Evolutionary conservation across 2,797 vertebrate genomes (phyloP).

Genomic region (Sebastes dallii): DNA sequence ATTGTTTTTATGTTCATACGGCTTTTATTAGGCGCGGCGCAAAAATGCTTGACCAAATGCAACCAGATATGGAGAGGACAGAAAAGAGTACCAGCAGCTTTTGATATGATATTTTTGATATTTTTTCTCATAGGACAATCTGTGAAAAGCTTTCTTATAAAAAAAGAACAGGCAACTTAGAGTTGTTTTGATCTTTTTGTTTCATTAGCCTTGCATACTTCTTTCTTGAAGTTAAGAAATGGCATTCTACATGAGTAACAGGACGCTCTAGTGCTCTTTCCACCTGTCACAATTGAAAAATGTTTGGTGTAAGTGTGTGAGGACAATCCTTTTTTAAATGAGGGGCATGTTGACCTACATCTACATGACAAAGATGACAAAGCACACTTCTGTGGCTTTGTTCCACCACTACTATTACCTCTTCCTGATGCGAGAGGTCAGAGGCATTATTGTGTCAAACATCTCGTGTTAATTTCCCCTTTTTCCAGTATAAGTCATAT

Average conservation of each 20-base stretch:
- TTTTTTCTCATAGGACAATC: background rate
- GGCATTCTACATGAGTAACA: background rate
- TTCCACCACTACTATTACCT: background rate
- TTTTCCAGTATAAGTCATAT: constrained; percentile 2
- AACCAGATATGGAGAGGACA: no score
- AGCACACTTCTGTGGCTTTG: constrained; percentile 2
- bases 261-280: background rate
- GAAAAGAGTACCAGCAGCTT: no score
- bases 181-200: background rate
- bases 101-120: no score
- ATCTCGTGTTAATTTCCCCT: constrained; percentile 5
- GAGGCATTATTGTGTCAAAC: background rate
- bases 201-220: background rate
- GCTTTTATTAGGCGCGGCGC: no score
- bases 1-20: no score
- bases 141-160: background rate
- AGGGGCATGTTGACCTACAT: constrained; percentile 9
- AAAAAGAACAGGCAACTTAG: background rate
- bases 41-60: no score
- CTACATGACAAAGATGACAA: background rate
- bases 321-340: background rate
- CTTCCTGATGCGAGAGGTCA: background rate
- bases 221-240: background rate
- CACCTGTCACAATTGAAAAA: background rate
- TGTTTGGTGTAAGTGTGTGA: background rate